These are phyloP conservation scores for Clarias batrachus DNA, from an alignment of 2,113 vertebrate genomes.

Conservation along the genomic window DNA sequence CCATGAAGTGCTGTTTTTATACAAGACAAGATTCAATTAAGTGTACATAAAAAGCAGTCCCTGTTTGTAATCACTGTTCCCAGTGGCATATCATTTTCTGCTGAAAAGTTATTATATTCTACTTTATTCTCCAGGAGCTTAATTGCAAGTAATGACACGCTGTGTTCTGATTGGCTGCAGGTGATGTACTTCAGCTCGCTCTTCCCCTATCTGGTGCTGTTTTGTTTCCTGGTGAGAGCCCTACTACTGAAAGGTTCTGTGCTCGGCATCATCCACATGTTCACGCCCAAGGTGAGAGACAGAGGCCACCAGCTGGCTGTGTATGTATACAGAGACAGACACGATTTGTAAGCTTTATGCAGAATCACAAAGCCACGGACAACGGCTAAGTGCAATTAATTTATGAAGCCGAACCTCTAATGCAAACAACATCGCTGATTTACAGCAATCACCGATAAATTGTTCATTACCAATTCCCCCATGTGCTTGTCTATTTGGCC, in stretches of 20 bases:
- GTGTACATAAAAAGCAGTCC: not conserved
- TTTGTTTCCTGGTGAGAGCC: slow-evolving; percentile 90
- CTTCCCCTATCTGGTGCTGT: slow-evolving; percentile 90
- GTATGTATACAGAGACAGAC: not conserved
- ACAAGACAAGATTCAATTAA: not conserved
- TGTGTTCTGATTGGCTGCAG: slow-evolving; percentile 65
- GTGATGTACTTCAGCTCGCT: slow-evolving; percentile 99
- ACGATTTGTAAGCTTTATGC: slow-evolving; percentile 12
- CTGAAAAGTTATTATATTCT: not conserved
- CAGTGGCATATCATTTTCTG: not conserved
- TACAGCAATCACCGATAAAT: slow-evolving; percentile 24
- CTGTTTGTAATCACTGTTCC: not conserved
- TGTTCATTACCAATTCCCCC: slow-evolving; percentile 40
- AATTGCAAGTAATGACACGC: not conserved
- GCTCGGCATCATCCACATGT: slow-evolving; percentile 94
- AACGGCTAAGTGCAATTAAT: slow-evolving; percentile 24
- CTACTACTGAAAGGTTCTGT: slow-evolving; percentile 89
- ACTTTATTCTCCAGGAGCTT: not conserved
- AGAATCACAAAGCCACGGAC: slow-evolving; percentile 1
- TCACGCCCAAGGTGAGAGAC: slow-evolving; percentile 88
- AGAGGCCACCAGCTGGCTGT: not conserved
- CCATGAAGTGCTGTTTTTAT: not conserved
- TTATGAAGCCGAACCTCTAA: slow-evolving; percentile 4
- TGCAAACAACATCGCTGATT: not conserved
- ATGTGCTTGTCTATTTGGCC: slow-evolving; percentile 13